phyloP scores from a whole-genome alignment of 1,140 invertebrate genomes.

The Mizuhopecten yessoensis region DNA sequence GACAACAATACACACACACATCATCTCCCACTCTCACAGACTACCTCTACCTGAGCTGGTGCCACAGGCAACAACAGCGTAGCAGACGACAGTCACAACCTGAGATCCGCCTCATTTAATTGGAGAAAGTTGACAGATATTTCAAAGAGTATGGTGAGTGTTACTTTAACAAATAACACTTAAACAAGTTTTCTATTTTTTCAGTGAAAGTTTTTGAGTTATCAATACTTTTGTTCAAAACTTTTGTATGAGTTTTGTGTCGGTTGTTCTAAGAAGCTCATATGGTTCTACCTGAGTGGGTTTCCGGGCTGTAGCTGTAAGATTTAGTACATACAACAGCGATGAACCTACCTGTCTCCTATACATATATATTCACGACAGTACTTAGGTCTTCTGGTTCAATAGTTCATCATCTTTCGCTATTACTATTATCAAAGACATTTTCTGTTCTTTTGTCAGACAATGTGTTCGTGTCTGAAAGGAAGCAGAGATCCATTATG shows the following conservation, averaged over 20 bases:
- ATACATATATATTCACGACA: not conserved
- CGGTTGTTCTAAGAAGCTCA: not conserved
- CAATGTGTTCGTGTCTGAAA: slow-evolving; percentile 3
- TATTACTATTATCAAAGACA: not conserved
- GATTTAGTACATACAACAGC: not conserved
- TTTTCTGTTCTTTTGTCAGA: slow-evolving; percentile 22
- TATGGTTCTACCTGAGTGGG: slow-evolving; percentile 27
- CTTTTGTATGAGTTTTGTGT: not conserved
- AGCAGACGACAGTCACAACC: slow-evolving; percentile 17
- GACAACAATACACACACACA: slow-evolving; percentile 38
- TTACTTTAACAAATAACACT: not conserved
- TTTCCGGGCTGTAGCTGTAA: not conserved
- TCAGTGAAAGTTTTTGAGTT: slow-evolving; percentile 22
- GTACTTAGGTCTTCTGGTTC: slow-evolving; percentile 30
- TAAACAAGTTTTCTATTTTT: not conserved
- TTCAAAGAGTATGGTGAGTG: slow-evolving; percentile 26
- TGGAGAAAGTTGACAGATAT: slow-evolving; percentile 33
- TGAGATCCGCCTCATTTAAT: slow-evolving; percentile 13
- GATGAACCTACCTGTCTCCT: slow-evolving; percentile 5
- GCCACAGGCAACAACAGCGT: not conserved
- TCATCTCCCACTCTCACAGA: not conserved
- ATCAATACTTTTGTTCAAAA: not conserved
- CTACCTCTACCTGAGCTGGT: not conserved
- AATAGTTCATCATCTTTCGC: slow-evolving; percentile 24
- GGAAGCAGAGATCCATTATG: not conserved